Evolutionary conservation across 2,113 vertebrate species (phyloP), one percentile per base, ranked within the genome.

Genomic region (Callorhinus ursinus): DNA sequence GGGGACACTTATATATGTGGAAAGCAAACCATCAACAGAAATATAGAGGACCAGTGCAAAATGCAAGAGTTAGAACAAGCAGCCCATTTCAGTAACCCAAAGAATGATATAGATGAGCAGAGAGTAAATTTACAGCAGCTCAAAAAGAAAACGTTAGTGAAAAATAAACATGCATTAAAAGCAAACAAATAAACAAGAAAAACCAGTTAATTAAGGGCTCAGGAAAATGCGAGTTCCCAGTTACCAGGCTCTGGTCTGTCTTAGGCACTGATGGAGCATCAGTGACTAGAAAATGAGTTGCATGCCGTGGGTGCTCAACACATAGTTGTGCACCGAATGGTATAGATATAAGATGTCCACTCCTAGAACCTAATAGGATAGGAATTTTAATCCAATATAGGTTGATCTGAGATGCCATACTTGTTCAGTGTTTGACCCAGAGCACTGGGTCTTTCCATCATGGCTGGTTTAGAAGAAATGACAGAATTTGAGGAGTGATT

Each of bases 161-260:
- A 26, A 93, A 89, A 71, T 22, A 71, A 67, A 14, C 7, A 39
- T 24, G 59, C 51, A 49, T 69, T 67, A 63, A 71, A 71, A 90
- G 14, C 22, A 81, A 93, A 51, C 11, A 88, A 74, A 74, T 39
- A 87, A 84, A 57, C n/a, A 19, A 33, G 36, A 15, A 69, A 96
- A 82, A 33, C 2, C n/a, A 72, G 51, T n/a, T 53, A 53, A 39
- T 33, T 39, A 69, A 89, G 46, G 31, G 4, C 63, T 76, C 65
- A 15, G 14, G 51, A 42, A 36, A 65, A 42, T 18, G 4, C 0
- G 1, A 10, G 15, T n/a, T 42, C 51, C 7, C 5, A 19, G 14
- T 36, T 10, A 9, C 1, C 1, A 22, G 59, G 8, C 24, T 55
- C 46, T n/a, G 10, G 11, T 71, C 24, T 87, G 10, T 39, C 51